Base-by-base conservation (phyloP, 2,797 vertebrate species). In the Galago senegalensis region DNA sequence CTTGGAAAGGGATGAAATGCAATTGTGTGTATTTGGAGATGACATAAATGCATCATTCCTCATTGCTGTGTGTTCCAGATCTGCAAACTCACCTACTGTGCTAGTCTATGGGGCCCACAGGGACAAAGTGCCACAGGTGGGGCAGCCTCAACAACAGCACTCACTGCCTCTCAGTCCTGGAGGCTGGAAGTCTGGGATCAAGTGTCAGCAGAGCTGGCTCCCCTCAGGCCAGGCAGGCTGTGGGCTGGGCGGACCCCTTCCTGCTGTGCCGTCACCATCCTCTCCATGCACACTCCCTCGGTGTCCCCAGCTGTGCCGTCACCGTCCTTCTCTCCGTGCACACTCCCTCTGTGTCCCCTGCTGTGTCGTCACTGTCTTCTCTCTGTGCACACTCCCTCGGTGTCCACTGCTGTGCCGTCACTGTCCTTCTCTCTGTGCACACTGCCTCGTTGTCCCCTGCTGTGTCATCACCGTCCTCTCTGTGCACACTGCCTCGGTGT, bases 201-300 rank as follows among this genome's bases (percentile, higher is more conserved):
- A 1, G 23, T 1, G 17, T 1, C 1, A 0, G 37, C 0, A 1
- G 13, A 31, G 29, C 21, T 1, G 29, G 46, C 43, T 21, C 46
- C 60, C 43, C 70, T 1, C 11, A 34, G 69, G 27, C 70, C 27
- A 31, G 10, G 1, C 77, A 1, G 1, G 53, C 3, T 3, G 75
- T 12, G 34, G n/a, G 40, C 40, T 12, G 34, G n/a, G 40, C 40
- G 6, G 2, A 14, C 2, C 86, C 9, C 49, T 49, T 21, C 31
- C 23, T 23, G 76, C n/a, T 34, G 77, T 2, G 40, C 40, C 5
- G 46, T 43, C 58, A 37, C 1, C 69, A 9, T 1, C 13, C 7
- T 25, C 10, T 3, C 2, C 37, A 21, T 18, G 2, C 8, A 3
- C 0, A 1, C 37, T 5, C n/a, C 3, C 9, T 9, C 13, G 14